Conservation (phyloP, 2,113 vertebrate species). For the Atherinomorus stipes region DNA sequence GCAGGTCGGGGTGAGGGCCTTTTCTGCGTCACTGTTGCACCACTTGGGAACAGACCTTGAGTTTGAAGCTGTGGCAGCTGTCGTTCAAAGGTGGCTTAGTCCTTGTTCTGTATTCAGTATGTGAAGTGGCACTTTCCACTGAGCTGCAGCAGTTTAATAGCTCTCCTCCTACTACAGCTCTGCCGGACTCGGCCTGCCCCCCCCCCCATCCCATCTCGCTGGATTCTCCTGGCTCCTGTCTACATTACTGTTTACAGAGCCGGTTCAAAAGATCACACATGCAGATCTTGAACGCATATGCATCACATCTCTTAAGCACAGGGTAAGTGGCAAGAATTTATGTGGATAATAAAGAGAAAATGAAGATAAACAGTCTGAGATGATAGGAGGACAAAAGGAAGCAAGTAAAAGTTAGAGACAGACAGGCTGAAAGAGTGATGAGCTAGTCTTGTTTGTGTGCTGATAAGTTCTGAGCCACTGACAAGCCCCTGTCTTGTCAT, state of each 20-base stretch:
- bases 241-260: background rate
- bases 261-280: conserved; percentile 18
- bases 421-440: conserved; percentile 8
- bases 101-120: conserved; percentile 25
- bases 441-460: conserved; percentile 55
- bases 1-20: background rate
- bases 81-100: conserved; percentile 22
- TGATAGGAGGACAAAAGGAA: background rate
- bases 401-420: background rate
- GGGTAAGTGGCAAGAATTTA: background rate
- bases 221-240: background rate
- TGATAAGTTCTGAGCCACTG: conserved; percentile 43
- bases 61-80: conserved; percentile 17
- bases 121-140: conserved; percentile 1
- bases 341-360: background rate
- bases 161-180: conserved; percentile 22
- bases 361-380: background rate
- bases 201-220: background rate
- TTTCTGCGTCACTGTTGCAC: conserved; percentile 14
- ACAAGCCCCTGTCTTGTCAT: conserved; percentile 66
- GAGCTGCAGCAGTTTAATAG: conserved; percentile 20
- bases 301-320: background rate
- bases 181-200: conserved; percentile 28
- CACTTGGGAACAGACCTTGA: background rate
- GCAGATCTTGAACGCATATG: background rate